Percentiles rank a stretch among this genome's conserved stretches.
phyloP scores from a whole-genome alignment of 2,113 vertebrate genomes.

The Bos indicus region DNA sequence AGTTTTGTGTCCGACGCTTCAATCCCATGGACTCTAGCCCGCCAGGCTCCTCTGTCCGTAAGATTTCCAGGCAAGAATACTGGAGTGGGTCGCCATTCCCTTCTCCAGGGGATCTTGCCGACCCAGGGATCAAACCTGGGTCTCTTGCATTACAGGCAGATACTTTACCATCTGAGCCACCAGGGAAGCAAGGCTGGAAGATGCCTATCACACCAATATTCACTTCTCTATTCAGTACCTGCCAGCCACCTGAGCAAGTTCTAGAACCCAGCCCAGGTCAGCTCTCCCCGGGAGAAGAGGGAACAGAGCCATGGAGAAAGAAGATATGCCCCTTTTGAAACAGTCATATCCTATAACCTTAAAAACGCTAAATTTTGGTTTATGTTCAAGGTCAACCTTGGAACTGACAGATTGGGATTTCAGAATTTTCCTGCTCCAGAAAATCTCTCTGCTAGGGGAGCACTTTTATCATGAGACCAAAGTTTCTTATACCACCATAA shows the following conservation, averaged over 20 bases:
- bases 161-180: neutral
- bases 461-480: neutral
- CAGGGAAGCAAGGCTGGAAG: neutral
- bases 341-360: neutral
- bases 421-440: neutral
- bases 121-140: neutral
- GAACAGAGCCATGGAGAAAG: neutral
- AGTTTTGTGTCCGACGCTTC: neutral
- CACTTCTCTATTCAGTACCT: neutral
- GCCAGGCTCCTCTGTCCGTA: neutral
- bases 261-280: neutral
- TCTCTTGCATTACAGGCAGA: neutral
- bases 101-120: neutral
- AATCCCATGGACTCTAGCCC: neutral
- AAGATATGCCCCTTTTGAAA: neutral
- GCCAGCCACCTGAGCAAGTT: neutral
- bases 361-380: neutral
- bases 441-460: neutral
- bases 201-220: neutral
- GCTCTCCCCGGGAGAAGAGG: neutral
- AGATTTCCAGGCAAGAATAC: neutral
- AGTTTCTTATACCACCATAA: neutral
- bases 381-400: slow-evolving; percentile 3
- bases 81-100: neutral
- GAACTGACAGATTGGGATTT: neutral